These are phyloP conservation scores for Otolemur crassicaudatus DNA, from an alignment of 2,797 vertebrate species.

Conservation along the genomic window DNA sequence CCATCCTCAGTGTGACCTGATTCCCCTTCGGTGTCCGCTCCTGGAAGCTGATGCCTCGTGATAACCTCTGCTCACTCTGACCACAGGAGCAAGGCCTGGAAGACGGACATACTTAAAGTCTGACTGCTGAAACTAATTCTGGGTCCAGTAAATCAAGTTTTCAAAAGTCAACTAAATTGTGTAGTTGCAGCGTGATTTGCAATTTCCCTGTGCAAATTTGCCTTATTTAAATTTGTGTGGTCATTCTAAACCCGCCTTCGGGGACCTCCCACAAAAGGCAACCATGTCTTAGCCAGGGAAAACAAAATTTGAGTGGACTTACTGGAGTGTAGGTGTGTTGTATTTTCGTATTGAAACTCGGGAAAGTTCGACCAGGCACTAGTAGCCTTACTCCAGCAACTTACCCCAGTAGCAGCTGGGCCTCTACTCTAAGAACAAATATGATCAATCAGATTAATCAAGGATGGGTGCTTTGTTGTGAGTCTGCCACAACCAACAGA, in stretches of 20 bases:
- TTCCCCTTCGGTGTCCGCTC: neutral
- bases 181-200: neutral
- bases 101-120: neutral
- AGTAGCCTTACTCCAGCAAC: neutral
- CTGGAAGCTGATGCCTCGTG: neutral
- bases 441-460: neutral
- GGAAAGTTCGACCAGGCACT: neutral
- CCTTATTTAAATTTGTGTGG: neutral
- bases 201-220: neutral
- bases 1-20: neutral
- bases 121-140: neutral
- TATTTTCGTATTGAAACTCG: neutral
- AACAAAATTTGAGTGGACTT: conserved; percentile 14
- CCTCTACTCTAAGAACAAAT: neutral
- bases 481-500: neutral
- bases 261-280: neutral
- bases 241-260: neutral
- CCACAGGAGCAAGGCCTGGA: neutral
- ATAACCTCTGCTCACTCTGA: neutral
- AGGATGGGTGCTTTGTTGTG: neutral
- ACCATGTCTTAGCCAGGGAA: neutral
- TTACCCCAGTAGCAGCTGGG: neutral
- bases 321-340: neutral
- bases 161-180: conserved; percentile 18
- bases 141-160: neutral